A percentile compares a stretch with the other conserved stretches of the same genome.
These are phyloP conservation scores for Epistrophella euchroma DNA, from an alignment of 2,888 invertebrate genomes.

Conservation along the genomic window DNA sequence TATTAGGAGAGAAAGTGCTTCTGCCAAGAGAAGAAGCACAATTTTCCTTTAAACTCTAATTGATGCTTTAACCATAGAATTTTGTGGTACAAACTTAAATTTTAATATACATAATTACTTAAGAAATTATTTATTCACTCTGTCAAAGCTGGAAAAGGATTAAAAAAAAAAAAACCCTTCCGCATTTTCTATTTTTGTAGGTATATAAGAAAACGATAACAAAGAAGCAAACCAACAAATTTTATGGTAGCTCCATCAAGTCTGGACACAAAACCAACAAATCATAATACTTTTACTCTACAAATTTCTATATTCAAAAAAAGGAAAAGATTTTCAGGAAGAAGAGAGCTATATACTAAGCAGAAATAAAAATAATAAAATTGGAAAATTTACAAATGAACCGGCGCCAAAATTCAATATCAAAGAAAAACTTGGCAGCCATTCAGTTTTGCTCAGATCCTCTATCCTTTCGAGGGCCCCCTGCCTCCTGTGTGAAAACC, in stretches of 20 bases:
- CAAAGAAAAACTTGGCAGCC: conserved; percentile 71
- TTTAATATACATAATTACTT: conserved; percentile 23
- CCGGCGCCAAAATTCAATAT: conserved; percentile 73
- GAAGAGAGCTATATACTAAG: conserved; percentile 55
- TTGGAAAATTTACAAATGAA: conserved; percentile 70
- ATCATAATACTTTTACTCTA: conserved; percentile 54
- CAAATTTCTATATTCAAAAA: conserved; percentile 50
- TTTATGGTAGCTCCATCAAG: conserved; percentile 56
- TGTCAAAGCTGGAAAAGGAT: background rate
- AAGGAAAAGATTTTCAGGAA: conserved; percentile 3
- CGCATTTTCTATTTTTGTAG: background rate
- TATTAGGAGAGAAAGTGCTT: background rate
- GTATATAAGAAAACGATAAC: background rate
- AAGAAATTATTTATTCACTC: background rate
- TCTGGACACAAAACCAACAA: conserved; percentile 59
- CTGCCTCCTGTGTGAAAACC: background rate
- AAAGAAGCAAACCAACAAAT: background rate
- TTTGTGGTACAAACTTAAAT: background rate
- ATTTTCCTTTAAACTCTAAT: conserved; percentile 24
- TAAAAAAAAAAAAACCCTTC: background rate
- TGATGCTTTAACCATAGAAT: conserved; percentile 23
- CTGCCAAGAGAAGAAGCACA: background rate
- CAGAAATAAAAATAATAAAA: conserved; percentile 73
- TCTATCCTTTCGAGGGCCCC: background rate
- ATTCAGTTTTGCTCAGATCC: conserved; percentile 46